Percentiles rank a stretch among this genome's conserved stretches.
phyloP scores from a whole-genome alignment of 2,888 invertebrate genomes.

The Euphydryas editha region DNA sequence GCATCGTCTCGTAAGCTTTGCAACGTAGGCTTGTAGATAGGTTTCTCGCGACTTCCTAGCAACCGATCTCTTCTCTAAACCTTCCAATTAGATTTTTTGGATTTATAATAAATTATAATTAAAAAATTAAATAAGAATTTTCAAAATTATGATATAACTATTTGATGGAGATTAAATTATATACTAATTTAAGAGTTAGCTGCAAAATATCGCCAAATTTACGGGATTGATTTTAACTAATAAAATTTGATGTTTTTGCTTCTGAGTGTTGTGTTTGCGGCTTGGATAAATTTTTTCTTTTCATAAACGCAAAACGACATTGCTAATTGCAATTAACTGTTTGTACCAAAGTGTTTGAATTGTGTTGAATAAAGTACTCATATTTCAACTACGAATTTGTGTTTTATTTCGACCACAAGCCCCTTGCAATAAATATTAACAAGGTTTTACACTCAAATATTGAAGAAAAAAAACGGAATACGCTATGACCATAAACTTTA shows the following conservation, averaged over 20 bases:
- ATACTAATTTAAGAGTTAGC: constrained; percentile 33
- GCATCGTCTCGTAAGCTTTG: constrained; percentile 73
- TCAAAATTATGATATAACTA: constrained; percentile 57
- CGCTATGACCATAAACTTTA: constrained; percentile 64
- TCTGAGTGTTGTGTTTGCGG: constrained; percentile 70
- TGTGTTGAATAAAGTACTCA: constrained; percentile 83
- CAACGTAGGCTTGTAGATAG: constrained; percentile 78
- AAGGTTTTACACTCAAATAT: constrained; percentile 9
- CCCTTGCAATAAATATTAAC: background rate
- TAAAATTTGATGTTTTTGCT: constrained; percentile 62
- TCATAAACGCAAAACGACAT: constrained; percentile 62
- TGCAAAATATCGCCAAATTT: constrained; percentile 35
- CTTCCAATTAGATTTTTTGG: constrained; percentile 77
- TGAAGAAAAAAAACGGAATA: constrained; percentile 38
- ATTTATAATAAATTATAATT: constrained; percentile 63
- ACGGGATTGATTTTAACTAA: constrained; percentile 49
- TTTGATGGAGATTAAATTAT: constrained; percentile 48
- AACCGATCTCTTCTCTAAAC: constrained; percentile 74
- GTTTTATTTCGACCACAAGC: constrained; percentile 58
- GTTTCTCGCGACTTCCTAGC: constrained; percentile 79
- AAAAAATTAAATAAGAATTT: constrained; percentile 60
- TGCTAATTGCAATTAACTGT: constrained; percentile 77
- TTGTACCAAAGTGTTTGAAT: constrained; percentile 84
- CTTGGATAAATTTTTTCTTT: constrained; percentile 58
- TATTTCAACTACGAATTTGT: constrained; percentile 69